Percentiles rank a stretch among this genome's conserved stretches.
These are phyloP conservation scores for Busseola fusca DNA, from an alignment of 2,888 invertebrate species.

Conservation along the genomic window DNA sequence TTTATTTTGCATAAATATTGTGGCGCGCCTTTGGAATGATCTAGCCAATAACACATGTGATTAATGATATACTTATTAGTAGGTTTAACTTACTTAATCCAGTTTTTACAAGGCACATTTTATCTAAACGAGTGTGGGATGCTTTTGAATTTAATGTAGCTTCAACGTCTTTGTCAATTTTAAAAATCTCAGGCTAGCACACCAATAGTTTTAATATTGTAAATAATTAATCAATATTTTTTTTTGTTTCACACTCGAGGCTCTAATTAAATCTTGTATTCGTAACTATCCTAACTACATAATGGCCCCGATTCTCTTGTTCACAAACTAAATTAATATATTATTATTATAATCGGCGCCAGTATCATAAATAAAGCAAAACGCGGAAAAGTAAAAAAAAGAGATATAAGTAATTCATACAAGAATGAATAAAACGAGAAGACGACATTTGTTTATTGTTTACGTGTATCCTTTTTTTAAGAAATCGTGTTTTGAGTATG, in stretches of 20 bases:
- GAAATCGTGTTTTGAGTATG: constrained; percentile 22
- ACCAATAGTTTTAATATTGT: not conserved
- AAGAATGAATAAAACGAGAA: not conserved
- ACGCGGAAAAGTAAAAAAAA: not conserved
- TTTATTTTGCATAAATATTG: constrained; percentile 47
- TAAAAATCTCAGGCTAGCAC: not conserved
- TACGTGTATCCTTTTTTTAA: not conserved
- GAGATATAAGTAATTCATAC: not conserved
- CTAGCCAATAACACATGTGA: constrained; percentile 19
- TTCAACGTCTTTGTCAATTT: not conserved
- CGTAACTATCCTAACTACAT: not conserved
- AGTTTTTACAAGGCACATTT: not conserved
- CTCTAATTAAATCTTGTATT: not conserved
- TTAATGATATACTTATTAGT: constrained; percentile 7
- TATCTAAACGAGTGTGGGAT: not conserved
- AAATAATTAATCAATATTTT: not conserved
- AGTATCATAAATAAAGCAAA: not conserved
- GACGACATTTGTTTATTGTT: not conserved
- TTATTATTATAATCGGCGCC: no score
- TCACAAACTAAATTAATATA: no score
- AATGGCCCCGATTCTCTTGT: no score
- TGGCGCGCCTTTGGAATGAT: constrained; percentile 21
- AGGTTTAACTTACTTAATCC: constrained; percentile 4
- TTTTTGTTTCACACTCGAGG: not conserved
- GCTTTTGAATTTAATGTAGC: not conserved